Base-by-base conservation (phyloP, 1,140 invertebrate genomes). In the Apocrypta bakeri region DNA sequence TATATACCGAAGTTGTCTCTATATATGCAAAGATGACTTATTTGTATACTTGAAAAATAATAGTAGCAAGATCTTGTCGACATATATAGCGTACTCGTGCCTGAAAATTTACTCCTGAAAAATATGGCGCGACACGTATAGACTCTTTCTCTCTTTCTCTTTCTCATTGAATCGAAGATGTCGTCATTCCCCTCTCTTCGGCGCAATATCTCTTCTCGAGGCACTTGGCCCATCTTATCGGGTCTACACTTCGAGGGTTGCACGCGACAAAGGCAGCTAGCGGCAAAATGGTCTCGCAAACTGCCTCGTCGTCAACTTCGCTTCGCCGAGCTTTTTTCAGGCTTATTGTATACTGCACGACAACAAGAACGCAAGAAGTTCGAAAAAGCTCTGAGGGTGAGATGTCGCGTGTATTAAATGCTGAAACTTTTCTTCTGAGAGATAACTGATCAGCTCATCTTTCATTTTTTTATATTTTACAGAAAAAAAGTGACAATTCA, bases 221-320 rank as follows among this genome's bases (percentile, higher is more conserved):
- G 31, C 76, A 48, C 63, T 48, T 64, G 63, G 24, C 66, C 69
- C 48, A 71, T 79, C 42, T 25, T 21, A n/a, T 37, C 33, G 29
- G 69, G 27, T n/a, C 29, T 89, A 85, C 86, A 85, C 68, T 85
- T 72, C 78, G 85, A 81, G 77, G 83, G 84, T 56, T 56, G 82
- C 42, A 72, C 73, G 42, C 71, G 85, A 42, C 42, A 80, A 68
- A 75, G 73, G 83, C 80, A 66, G 78, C 78, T 63, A 81, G 72
- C 48, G 64, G 85, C 66, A 72, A 82, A 69, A 37, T 61, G 63
- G 56, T 24, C 40, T 72, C 37, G 68, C 78, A 80, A 81, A 74
- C 71, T 66, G 61, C 40, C 79, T 63, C 79, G 64, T 74, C 79
- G 79, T 72, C 78, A 73, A 48, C 68, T 48, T 37, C 69, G 68